A percentile compares a stretch with the other conserved stretches of the same genome.
phyloP scores from a whole-genome alignment of 1,140 invertebrate genomes.

The Archegozetes longisetosus region DNA sequence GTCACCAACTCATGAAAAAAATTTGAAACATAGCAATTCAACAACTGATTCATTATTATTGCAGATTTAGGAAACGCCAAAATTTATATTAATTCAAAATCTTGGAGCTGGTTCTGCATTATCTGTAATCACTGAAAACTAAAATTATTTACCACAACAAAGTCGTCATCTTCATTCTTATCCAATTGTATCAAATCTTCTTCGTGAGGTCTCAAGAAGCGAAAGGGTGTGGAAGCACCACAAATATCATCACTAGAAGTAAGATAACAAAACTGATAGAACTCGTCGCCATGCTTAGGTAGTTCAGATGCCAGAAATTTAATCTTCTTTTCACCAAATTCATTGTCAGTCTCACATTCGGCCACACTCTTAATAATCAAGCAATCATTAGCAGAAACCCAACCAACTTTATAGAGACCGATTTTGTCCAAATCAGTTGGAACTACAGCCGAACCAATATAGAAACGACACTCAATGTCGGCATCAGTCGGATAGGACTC shows the following conservation, averaged over 20 bases:
- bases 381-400: background rate
- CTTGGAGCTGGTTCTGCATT: background rate
- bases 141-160: conserved; percentile 13
- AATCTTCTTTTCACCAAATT: background rate
- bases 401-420: background rate
- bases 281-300: background rate
- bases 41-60: background rate
- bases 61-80: background rate
- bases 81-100: background rate
- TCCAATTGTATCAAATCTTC: conserved; percentile 29
- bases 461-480: background rate
- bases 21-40: background rate
- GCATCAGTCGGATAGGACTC: background rate
- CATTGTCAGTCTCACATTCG: background rate
- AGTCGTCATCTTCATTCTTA: conserved; percentile 25
- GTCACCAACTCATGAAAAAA: background rate
- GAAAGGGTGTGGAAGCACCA: conserved; percentile 32
- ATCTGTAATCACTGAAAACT: background rate
- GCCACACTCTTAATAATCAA: background rate
- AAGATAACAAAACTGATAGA: conserved; percentile 32
- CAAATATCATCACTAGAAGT: conserved; percentile 25
- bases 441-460: background rate
- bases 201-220: conserved; percentile 25
- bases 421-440: background rate
- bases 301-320: background rate